phyloP scores from a whole-genome alignment of 2,113 vertebrate genomes.

The Platysteira castanea region DNA sequence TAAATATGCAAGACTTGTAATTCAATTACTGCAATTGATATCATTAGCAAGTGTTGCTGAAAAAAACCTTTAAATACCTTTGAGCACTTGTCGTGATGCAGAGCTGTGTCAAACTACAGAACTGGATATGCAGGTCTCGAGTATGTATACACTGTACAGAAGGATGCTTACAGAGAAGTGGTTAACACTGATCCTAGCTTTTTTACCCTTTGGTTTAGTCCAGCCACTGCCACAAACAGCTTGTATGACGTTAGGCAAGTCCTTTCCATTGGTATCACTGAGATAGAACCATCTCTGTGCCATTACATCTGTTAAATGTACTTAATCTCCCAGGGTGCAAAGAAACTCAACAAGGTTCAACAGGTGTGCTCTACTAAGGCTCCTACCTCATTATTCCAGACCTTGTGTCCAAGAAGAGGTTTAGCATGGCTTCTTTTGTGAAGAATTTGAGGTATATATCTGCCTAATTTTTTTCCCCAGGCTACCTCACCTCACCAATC shows the following conservation, averaged over 20 bases:
- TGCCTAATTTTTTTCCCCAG: constrained; percentile 55
- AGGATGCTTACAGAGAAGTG: neutral
- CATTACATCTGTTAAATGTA: neutral
- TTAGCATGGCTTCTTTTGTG: neutral
- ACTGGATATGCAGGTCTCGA: neutral
- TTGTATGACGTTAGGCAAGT: neutral
- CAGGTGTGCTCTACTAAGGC: neutral
- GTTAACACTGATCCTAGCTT: neutral
- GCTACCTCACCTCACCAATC: constrained; percentile 89
- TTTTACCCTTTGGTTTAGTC: neutral
- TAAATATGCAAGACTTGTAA: neutral
- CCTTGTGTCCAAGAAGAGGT: neutral
- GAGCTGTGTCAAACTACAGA: neutral
- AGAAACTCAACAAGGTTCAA: neutral
- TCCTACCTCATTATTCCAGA: neutral
- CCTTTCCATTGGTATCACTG: neutral
- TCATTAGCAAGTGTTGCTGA: neutral
- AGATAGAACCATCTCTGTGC: neutral
- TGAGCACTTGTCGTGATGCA: neutral
- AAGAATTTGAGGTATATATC: neutral
- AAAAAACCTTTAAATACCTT: neutral
- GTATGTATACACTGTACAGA: neutral
- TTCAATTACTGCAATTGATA: neutral
- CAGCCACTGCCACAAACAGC: neutral
- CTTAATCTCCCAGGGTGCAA: neutral